Base-by-base conservation (phyloP, 2,113 vertebrate genomes). In the Maccullochella peelii region DNA sequence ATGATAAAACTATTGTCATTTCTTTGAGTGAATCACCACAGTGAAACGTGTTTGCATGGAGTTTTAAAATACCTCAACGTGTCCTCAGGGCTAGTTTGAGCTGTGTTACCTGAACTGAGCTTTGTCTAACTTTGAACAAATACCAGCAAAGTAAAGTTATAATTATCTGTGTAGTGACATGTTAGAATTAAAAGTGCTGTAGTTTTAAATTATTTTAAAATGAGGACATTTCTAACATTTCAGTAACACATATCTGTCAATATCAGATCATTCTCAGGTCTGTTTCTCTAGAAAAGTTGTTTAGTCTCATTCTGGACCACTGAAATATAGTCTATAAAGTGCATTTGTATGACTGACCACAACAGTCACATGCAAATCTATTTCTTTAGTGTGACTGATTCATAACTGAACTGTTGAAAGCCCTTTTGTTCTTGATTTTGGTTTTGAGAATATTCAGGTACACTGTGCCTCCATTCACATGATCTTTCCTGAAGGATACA, bases 381-480 rank as follows among this genome's bases (percentile, higher is more conserved):
- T 52, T 59, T 63, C 8, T 47, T 67, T 67, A 55, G 36, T 55
- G 15, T 36, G 36, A 38, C 54, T 55, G 38, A 75, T 44, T 42
- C 15, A 66, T 49, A 40, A 50, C n/a, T 55, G 2, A 30, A 40
- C 27, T 75, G 20, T 61, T 52, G n/a, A 42, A 73, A n/a, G n/a
- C n/a, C 25, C 27, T 11, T 81, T 73, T 67, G n/a, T 38, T 72
- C 44, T 52, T 62, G 67, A 63, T 62, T 62, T 70, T 72, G 20
- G 18, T 87, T 86, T 83, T 82, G 68, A 81, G 82, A 85, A 90
- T 72, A 77, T 88, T 86, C 58, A 79, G 23, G 72, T 49, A 47
- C 27, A 54, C 21, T 42, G 42, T 68, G 68, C 11, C 23, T 80
- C 57, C 42, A 68, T 72, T 80, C 58, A 84, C 54, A 23, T 61